Conservation (phyloP, 2,888 invertebrate genomes). For the Mactromeris polynyma region DNA sequence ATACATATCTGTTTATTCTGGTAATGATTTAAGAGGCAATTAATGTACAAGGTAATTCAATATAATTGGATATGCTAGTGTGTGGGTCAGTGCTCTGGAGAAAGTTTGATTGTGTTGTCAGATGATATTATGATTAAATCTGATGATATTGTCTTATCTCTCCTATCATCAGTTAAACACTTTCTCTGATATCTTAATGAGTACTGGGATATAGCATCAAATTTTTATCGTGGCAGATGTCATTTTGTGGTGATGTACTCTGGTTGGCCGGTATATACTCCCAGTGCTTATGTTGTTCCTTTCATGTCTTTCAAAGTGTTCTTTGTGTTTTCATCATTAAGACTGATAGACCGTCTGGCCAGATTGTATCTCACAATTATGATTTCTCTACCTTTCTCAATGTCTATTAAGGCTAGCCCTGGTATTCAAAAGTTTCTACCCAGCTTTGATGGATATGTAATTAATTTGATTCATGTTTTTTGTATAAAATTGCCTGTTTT, state of each 20-base stretch:
- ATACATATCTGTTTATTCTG: neutral
- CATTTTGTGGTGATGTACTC: neutral
- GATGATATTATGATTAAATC: slow-evolving; percentile 5
- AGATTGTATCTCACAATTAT: too few relatives aligned
- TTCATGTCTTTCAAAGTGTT: neutral
- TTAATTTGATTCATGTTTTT: too few relatives aligned
- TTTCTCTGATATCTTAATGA: neutral
- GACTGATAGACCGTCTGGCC: too few relatives aligned
- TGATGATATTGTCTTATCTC: neutral
- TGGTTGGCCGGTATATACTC: neutral
- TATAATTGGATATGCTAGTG: neutral
- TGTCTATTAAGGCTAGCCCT: too few relatives aligned
- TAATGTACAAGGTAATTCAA: neutral
- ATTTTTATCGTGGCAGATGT: neutral
- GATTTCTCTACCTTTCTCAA: too few relatives aligned
- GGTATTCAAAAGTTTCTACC: too few relatives aligned
- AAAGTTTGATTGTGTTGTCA: neutral
- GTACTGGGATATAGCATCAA: neutral
- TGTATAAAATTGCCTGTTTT: too few relatives aligned
- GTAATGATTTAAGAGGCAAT: neutral
- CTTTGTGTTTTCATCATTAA: too few relatives aligned
- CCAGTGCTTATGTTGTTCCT: neutral
- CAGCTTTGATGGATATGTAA: too few relatives aligned
- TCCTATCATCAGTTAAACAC: neutral
- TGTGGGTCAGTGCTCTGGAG: slow-evolving; percentile 3